These are phyloP conservation scores for Hiodon tergisus DNA, from an alignment of 2,113 vertebrate genomes.

Conservation along the genomic window DNA sequence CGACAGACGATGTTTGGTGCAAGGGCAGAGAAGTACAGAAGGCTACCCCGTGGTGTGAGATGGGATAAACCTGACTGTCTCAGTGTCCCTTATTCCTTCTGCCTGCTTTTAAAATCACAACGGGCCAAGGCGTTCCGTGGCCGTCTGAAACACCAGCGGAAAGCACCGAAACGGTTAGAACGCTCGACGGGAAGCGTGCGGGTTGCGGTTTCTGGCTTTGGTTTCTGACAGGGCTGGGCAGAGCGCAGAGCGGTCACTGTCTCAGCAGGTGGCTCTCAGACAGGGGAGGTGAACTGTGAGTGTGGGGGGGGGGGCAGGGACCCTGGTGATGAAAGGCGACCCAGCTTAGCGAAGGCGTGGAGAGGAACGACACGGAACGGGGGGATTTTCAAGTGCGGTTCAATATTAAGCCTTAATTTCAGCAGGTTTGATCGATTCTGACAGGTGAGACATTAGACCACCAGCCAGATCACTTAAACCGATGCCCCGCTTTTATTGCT, in stretches of 20 bases:
- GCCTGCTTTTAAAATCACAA: too few species aligned
- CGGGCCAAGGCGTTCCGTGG: too few species aligned
- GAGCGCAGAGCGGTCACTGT: neutral
- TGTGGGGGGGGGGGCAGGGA: neutral
- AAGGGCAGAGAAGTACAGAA: neutral
- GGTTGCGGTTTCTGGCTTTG: too few species aligned
- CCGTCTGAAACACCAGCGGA: too few species aligned
- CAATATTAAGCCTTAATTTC: conserved; percentile 66
- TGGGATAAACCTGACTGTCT: too few species aligned
- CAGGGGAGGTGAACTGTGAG: neutral
- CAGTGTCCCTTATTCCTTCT: too few species aligned
- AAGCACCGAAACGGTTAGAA: too few species aligned
- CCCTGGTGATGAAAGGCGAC: neutral
- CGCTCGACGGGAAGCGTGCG: too few species aligned
- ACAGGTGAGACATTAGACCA: conserved; percentile 65
- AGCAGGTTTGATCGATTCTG: conserved; percentile 68
- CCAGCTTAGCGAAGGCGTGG: too few species aligned
- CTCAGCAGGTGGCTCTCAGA: neutral
- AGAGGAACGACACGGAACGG: conserved; percentile 32
- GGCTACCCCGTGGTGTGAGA: neutral
- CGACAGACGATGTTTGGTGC: neutral
- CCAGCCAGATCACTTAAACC: conserved; percentile 67
- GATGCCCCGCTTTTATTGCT: conserved; percentile 50
- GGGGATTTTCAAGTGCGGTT: conserved; percentile 51
- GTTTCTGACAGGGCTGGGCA: too few species aligned